phyloP scores from a whole-genome alignment of 92 coral and sea anemone species.

The Nematostella vectensis region DNA sequence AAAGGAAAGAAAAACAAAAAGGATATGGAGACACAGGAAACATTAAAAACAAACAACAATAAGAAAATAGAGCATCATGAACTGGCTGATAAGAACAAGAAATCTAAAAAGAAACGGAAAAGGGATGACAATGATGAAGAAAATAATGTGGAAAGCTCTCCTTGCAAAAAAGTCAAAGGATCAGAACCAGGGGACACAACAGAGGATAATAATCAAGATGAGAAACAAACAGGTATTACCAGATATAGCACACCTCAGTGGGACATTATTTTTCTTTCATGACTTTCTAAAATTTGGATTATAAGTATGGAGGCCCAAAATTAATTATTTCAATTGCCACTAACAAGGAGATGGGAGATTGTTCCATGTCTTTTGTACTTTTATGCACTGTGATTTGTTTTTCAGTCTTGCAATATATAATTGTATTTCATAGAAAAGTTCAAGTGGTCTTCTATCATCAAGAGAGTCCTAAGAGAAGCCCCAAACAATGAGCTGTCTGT shows the following conservation, averaged over 20 bases:
- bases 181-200: too few species aligned
- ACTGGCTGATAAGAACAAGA: slow-evolving; percentile 11
- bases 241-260: too few species aligned
- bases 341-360: too few species aligned
- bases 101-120: slow-evolving; percentile 30
- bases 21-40: slow-evolving; percentile 11
- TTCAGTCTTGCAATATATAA: background rate
- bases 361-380: too few species aligned
- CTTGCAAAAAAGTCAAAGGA: too few species aligned
- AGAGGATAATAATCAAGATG: too few species aligned
- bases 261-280: too few species aligned
- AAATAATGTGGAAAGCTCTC: slow-evolving; percentile 4
- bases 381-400: too few species aligned
- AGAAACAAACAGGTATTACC: too few species aligned
- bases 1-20: slow-evolving; percentile 20
- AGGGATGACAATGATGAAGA: slow-evolving; percentile 15
- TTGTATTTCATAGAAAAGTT: slow-evolving; percentile 39
- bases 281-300: too few species aligned
- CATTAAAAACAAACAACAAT: slow-evolving; percentile 1
- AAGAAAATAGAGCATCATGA: slow-evolving; percentile 25
- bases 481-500: slow-evolving; percentile 76
- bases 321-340: too few species aligned
- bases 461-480: slow-evolving; percentile 59
- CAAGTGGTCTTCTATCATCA: slow-evolving; percentile 78
- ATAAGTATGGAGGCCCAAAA: too few species aligned